phyloP scores from a whole-genome alignment of 1,140 invertebrate genomes.

The Phymastichus coffea region DNA sequence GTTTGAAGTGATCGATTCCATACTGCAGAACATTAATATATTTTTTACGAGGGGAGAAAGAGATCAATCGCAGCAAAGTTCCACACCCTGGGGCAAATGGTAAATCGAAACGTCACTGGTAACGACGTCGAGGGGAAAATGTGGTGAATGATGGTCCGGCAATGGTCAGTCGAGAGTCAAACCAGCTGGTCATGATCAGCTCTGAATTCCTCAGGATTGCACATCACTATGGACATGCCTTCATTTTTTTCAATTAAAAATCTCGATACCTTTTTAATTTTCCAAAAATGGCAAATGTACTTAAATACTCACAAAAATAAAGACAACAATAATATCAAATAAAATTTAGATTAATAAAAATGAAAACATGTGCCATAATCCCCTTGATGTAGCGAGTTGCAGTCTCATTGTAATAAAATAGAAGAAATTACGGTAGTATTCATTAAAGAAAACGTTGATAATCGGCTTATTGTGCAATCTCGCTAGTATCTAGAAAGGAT shows the following conservation, averaged over 20 bases:
- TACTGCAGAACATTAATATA: neutral
- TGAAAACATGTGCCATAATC: conserved; percentile 45
- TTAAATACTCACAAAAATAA: too few relatives aligned
- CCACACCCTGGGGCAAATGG: neutral
- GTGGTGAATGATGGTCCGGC: neutral
- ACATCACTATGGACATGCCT: neutral
- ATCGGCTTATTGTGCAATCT: neutral
- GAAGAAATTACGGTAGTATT: too few relatives aligned
- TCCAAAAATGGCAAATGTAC: too few relatives aligned
- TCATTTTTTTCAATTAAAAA: conserved; percentile 21
- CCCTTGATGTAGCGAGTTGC: conserved; percentile 24
- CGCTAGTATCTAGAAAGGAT: conserved; percentile 18
- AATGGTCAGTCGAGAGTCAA: conserved; percentile 29
- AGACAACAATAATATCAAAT: too few relatives aligned
- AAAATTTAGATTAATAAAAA: conserved; percentile 6
- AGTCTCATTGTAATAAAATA: too few relatives aligned
- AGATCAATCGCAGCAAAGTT: neutral
- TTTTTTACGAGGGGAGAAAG: neutral
- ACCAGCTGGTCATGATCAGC: conserved; percentile 51
- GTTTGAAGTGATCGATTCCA: conserved; percentile 14
- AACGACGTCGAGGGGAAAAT: neutral
- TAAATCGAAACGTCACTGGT: conserved; percentile 11
- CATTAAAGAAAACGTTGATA: neutral
- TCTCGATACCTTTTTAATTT: too few relatives aligned
- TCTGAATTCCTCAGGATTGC: conserved; percentile 27